These are phyloP conservation scores for Poecilia wingei DNA, from an alignment of 2,797 vertebrate genomes.

Conservation along the genomic window DNA sequence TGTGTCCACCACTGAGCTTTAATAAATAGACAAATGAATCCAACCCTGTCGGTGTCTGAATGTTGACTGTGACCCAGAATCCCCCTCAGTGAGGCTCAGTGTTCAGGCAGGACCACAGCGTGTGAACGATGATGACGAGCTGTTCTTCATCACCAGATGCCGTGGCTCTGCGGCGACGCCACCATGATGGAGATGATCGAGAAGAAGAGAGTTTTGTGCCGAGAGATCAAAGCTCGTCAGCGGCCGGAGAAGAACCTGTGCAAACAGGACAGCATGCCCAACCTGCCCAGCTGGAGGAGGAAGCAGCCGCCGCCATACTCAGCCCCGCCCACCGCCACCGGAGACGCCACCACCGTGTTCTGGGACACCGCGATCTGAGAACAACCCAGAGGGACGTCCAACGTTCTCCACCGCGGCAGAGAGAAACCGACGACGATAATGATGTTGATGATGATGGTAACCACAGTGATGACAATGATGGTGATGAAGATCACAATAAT, in stretches of 20 bases:
- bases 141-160: conserved; percentile 75
- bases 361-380: conserved; percentile 89
- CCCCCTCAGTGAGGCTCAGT: not conserved
- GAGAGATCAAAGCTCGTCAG: conserved; percentile 93
- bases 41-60: not conserved
- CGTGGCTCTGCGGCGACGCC: conserved; percentile 92
- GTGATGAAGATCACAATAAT: not conserved
- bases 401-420: not conserved
- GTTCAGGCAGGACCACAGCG: not conserved
- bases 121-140: not conserved
- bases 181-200: conserved; percentile 98
- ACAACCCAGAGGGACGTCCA: not conserved
- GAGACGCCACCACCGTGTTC: conserved; percentile 88
- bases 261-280: conserved; percentile 97
- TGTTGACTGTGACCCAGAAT: not conserved
- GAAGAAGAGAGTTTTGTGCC: conserved; percentile 94
- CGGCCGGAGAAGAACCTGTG: conserved; percentile 91
- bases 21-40: not conserved
- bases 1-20: too few relatives aligned
- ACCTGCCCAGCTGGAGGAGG: conserved; percentile 93
- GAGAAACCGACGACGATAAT: not conserved
- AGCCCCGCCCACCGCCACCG: conserved; percentile 85
- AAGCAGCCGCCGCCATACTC: conserved; percentile 90
- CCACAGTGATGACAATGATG: not conserved
- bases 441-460: not conserved